A percentile compares a stretch with the other conserved stretches of the same genome.
Evolutionary conservation across 2,113 vertebrate species (phyloP).

Genomic region (Myocastor coypus): DNA sequence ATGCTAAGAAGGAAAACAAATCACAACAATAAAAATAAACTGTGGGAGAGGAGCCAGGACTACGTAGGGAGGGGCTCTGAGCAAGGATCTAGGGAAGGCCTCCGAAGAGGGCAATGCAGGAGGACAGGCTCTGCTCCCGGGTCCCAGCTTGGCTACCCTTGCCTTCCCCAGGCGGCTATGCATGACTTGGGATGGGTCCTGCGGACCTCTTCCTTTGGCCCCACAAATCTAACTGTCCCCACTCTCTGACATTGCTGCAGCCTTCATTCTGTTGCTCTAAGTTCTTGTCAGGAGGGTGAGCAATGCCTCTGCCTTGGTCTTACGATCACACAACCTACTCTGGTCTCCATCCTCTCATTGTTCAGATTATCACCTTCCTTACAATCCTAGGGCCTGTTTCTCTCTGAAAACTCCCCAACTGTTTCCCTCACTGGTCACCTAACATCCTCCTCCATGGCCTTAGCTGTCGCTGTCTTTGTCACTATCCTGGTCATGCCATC

Average conservation of each 20-base stretch:
- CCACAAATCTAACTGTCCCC: neutral
- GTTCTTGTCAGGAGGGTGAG: neutral
- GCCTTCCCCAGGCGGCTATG: neutral
- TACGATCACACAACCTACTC: neutral
- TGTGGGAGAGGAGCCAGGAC: neutral
- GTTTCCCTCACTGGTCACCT: neutral
- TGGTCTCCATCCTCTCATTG: neutral
- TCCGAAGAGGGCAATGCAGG: neutral
- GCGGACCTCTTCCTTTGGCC: neutral
- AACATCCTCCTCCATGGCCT: neutral
- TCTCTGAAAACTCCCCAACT: conserved; percentile 32
- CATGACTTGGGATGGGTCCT: neutral
- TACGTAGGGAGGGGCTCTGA: accelerated
- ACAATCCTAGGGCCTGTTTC: neutral
- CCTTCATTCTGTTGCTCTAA: neutral
- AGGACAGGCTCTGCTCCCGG: neutral
- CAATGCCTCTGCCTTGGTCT: neutral
- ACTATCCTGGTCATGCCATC: neutral
- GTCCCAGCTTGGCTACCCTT: neutral
- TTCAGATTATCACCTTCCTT: neutral
- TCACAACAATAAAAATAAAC: too few species aligned
- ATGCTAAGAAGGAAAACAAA: neutral
- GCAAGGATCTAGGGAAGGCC: neutral
- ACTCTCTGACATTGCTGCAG: neutral
- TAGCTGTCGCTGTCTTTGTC: neutral